Conservation (phyloP, 2,113 vertebrate genomes). For the Leptobrachium leishanense region DNA sequence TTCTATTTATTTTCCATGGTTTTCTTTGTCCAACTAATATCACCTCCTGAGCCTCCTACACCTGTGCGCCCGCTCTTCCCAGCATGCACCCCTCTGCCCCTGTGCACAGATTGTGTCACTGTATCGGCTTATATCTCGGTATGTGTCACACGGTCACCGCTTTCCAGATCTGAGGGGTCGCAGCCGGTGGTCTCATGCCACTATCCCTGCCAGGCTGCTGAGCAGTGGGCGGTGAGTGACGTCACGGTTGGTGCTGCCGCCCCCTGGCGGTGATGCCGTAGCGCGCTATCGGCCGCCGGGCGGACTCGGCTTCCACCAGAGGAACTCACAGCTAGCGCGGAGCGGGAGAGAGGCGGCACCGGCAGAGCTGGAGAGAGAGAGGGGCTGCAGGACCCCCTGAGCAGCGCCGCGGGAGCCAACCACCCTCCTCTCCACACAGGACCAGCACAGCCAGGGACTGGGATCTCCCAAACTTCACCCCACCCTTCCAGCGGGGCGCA, state of each 20-base stretch:
- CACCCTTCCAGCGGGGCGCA: constrained; percentile 37
- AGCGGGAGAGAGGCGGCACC: constrained; percentile 28
- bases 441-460: constrained; percentile 8
- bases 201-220: too few relatives aligned
- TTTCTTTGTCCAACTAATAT: too few relatives aligned
- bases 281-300: constrained; percentile 1
- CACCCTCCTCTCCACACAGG: constrained; percentile 18
- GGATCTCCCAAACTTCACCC: constrained; percentile 22
- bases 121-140: too few relatives aligned
- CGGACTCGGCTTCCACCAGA: constrained; percentile 22
- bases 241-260: background rate
- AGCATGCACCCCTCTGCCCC: too few relatives aligned
- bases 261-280: background rate
- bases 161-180: too few relatives aligned
- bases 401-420: constrained; percentile 15
- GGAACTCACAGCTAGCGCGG: background rate
- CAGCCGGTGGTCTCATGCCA: too few relatives aligned
- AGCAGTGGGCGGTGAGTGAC: background rate
- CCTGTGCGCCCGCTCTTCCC: too few relatives aligned
- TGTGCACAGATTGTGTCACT: too few relatives aligned
- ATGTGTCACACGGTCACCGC: too few relatives aligned
- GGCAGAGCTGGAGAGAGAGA: constrained; percentile 17
- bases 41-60: too few relatives aligned
- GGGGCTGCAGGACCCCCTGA: constrained; percentile 15
- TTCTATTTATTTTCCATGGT: too few relatives aligned